phyloP scores from a whole-genome alignment of 2,797 vertebrate genomes.

The Urosaurus nigricauda region DNA sequence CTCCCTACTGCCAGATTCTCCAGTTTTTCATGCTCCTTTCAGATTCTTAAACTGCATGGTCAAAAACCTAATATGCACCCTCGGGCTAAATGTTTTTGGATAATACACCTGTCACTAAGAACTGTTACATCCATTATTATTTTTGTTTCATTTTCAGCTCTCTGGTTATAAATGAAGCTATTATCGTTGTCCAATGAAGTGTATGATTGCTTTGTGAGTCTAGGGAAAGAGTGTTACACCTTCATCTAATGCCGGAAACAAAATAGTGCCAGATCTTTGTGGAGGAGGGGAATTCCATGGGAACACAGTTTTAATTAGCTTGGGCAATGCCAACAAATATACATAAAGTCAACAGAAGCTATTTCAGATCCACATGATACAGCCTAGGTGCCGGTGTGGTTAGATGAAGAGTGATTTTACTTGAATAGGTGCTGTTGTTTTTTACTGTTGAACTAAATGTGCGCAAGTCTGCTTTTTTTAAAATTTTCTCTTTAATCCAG shows the following conservation, averaged over 20 bases:
- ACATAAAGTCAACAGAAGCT: not conserved
- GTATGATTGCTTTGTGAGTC: constrained; percentile 30
- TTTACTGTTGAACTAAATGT: constrained; percentile 1
- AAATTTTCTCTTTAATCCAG: constrained; percentile 5
- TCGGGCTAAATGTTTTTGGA: not conserved
- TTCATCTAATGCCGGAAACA: constrained; percentile 42
- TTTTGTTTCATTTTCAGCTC: not conserved
- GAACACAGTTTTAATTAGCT: constrained; percentile 33
- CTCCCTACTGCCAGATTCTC: constrained; percentile 3
- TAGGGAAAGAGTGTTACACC: not conserved
- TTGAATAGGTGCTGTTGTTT: not conserved
- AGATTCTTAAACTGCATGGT: constrained; percentile 50
- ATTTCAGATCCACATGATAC: fast-evolving
- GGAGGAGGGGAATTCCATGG: constrained; percentile 42
- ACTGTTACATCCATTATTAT: constrained; percentile 23
- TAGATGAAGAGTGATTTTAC: not conserved
- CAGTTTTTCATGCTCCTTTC: constrained; percentile 58
- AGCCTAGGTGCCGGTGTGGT: not conserved
- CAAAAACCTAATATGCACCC: constrained; percentile 42
- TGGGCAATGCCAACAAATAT: not conserved
- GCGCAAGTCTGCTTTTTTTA: not conserved
- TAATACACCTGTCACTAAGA: not conserved
- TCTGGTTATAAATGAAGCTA: constrained; percentile 53
- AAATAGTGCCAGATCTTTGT: not conserved
- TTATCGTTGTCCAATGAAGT: not conserved